phyloP scores from a whole-genome alignment of 2,113 vertebrate species.

The Noctilio leporinus region DNA sequence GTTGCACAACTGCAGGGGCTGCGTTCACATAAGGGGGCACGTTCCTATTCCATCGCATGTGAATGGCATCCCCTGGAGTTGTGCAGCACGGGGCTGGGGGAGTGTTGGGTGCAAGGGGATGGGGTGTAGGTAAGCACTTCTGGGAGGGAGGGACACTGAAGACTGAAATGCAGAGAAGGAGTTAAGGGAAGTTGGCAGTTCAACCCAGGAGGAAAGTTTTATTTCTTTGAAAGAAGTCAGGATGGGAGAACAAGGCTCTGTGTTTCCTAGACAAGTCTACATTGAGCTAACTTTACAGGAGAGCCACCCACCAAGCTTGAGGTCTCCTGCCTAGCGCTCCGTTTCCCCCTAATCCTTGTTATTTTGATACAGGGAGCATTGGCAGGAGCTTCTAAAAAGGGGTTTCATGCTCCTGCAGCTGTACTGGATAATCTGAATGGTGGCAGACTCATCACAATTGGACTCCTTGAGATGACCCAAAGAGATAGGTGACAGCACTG shows the following conservation, averaged over 20 bases:
- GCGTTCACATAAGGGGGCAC: background rate
- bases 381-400: background rate
- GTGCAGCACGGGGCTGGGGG: accelerated
- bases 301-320: background rate
- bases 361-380: background rate
- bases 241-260: background rate
- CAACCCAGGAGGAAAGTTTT: background rate
- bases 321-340: background rate
- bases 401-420: background rate
- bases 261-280: background rate
- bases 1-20: background rate
- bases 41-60: accelerated
- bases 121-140: background rate
- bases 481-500: background rate
- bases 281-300: background rate
- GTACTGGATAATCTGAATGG: background rate
- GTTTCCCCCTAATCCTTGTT: background rate
- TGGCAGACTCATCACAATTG: background rate
- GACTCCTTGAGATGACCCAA: background rate
- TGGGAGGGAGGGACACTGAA: background rate
- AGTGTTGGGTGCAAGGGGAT: background rate
- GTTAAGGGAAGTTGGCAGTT: background rate
- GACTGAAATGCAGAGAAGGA: background rate
- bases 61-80: background rate
- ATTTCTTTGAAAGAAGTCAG: background rate